phyloP scores from a whole-genome alignment of 2,888 invertebrate species.

The Machimus rusticus region DNA sequence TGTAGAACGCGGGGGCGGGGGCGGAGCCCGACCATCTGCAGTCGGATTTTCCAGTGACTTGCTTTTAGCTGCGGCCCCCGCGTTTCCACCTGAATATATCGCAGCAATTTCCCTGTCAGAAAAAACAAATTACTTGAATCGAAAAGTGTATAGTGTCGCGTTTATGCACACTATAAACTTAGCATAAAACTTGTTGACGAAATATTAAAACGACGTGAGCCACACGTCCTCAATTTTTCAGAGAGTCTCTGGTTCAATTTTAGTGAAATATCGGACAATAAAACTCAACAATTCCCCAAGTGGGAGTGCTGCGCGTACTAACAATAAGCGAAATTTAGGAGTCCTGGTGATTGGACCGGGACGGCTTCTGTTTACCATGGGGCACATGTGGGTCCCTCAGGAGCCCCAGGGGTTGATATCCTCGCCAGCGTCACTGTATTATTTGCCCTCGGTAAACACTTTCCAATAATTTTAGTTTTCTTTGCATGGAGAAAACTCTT shows the following conservation, averaged over 20 bases:
- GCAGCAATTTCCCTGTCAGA: constrained; percentile 6
- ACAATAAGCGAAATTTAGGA: neutral
- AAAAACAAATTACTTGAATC: constrained; percentile 14
- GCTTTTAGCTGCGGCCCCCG: neutral
- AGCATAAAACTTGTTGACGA: constrained; percentile 19
- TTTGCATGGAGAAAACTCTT: neutral
- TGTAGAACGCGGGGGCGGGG: neutral
- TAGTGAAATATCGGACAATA: constrained; percentile 17
- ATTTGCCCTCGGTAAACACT: constrained; percentile 19
- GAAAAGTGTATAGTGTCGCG: neutral
- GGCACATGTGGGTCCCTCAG: neutral
- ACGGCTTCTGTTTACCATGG: neutral
- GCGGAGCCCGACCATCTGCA: neutral
- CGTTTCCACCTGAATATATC: constrained; percentile 17
- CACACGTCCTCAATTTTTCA: neutral
- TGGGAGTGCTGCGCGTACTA: neutral
- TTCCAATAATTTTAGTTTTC: constrained; percentile 20
- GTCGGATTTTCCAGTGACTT: neutral
- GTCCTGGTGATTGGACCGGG: constrained; percentile 1
- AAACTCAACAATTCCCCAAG: constrained; percentile 5
- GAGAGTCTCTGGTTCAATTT: neutral
- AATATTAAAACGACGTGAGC: neutral
- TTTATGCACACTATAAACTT: neutral
- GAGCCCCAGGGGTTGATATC: neutral
- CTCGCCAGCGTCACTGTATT: neutral